phyloP scores from a whole-genome alignment of 2,113 vertebrate genomes.

The Pedionomus torquatus region DNA sequence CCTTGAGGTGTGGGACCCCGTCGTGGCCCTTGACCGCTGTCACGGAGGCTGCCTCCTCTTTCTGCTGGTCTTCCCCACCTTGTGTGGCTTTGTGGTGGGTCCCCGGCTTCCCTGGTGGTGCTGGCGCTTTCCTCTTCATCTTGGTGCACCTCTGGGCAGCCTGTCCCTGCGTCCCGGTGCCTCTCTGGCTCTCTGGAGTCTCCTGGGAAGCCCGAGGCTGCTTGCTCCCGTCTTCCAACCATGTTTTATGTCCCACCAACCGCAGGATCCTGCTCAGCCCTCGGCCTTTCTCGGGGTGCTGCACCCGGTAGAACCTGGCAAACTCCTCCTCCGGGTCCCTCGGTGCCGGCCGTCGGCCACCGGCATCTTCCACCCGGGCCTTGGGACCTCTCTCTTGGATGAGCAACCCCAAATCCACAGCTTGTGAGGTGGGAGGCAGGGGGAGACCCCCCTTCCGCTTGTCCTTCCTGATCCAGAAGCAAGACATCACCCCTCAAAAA shows the following conservation, averaged over 20 bases:
- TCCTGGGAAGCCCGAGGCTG: background rate
- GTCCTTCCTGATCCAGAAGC: background rate
- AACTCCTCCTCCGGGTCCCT: background rate
- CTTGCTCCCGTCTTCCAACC: background rate
- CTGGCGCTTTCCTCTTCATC: background rate
- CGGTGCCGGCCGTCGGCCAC: no score
- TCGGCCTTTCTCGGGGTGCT: accelerated
- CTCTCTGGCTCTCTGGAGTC: background rate
- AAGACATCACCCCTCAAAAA: background rate
- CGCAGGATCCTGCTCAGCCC: background rate
- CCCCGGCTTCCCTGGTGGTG: background rate
- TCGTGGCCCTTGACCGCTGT: accelerated
- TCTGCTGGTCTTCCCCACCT: background rate
- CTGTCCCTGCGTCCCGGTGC: background rate
- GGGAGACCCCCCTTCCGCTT: background rate
- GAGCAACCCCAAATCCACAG: background rate
- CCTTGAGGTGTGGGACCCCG: accelerated
- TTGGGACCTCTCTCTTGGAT: background rate
- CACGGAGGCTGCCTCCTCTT: background rate
- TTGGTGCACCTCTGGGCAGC: background rate
- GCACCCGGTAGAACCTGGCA: accelerated
- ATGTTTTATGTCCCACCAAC: accelerated
- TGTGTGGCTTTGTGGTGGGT: background rate
- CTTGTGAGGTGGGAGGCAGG: accelerated
- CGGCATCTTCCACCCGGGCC: background rate